These are phyloP conservation scores for Capitulum mitella DNA, from an alignment of 2,888 invertebrate species.

Conservation along the genomic window DNA sequence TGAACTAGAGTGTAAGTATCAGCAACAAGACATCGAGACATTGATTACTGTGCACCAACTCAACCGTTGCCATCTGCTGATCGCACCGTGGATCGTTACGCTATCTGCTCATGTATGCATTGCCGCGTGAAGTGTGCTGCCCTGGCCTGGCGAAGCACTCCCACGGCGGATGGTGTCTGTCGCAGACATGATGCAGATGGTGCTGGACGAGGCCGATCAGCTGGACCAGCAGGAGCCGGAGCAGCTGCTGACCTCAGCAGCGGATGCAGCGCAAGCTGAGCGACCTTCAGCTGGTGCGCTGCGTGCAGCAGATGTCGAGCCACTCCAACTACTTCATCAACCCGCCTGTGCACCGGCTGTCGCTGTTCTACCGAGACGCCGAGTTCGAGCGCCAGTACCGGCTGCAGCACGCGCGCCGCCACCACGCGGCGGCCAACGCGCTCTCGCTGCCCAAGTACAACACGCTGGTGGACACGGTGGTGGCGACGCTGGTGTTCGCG, in stretches of 20 bases:
- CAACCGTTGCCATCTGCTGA: too few relatives aligned
- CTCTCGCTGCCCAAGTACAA: slow-evolving; percentile 82
- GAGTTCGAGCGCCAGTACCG: slow-evolving; percentile 77
- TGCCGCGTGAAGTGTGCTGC: too few relatives aligned
- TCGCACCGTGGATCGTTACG: too few relatives aligned
- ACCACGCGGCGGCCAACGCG: slow-evolving; percentile 57
- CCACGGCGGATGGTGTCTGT: too few relatives aligned
- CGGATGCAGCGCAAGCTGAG: slow-evolving; percentile 33
- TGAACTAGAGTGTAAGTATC: too few relatives aligned
- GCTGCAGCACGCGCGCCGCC: slow-evolving; percentile 63
- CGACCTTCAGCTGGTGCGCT: slow-evolving; percentile 48
- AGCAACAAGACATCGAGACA: too few relatives aligned
- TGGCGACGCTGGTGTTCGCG: slow-evolving; percentile 62
- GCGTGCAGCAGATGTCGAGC: slow-evolving; percentile 70
- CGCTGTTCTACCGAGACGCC: slow-evolving; percentile 66
- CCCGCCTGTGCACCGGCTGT: slow-evolving; percentile 64
- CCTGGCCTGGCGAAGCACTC: too few relatives aligned
- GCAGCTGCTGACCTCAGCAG: slow-evolving; percentile 64
- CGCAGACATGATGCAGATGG: slow-evolving; percentile 2
- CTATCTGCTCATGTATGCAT: too few relatives aligned
- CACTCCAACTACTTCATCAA: slow-evolving; percentile 75
- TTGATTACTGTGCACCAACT: too few relatives aligned
- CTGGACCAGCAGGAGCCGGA: slow-evolving; percentile 38
- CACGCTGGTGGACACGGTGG: slow-evolving; percentile 75
- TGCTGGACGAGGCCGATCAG: slow-evolving; percentile 19